Conservation (phyloP, 1,140 invertebrate species). For the Caerostris extrusa region DNA sequence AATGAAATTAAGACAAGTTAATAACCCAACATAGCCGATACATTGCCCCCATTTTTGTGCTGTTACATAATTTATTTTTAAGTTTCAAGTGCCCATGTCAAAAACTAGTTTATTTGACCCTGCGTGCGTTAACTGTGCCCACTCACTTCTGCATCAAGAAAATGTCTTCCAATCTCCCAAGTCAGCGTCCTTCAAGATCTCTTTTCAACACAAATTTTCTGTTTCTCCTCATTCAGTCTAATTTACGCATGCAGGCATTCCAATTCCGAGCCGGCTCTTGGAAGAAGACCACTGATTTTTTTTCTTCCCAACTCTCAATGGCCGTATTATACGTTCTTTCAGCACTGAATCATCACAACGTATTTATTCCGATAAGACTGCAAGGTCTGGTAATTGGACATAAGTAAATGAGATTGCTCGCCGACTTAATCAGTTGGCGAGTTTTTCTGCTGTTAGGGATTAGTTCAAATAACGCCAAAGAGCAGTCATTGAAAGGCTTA, state of each 20-base stretch:
- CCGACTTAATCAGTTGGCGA: slow-evolving; percentile 47
- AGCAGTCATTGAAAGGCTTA: slow-evolving; percentile 44
- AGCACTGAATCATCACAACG: slow-evolving; percentile 21
- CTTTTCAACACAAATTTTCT: not conserved
- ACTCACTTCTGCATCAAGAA: not conserved
- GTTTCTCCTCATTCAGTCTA: slow-evolving; percentile 12
- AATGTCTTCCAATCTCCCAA: not conserved
- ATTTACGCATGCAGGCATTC: slow-evolving; percentile 4
- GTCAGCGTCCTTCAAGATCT: not conserved
- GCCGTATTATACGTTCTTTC: slow-evolving; percentile 46
- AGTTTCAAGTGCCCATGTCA: not conserved
- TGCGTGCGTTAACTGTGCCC: not conserved
- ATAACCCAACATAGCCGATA: no score
- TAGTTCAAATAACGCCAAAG: slow-evolving; percentile 37
- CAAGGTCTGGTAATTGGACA: slow-evolving; percentile 37
- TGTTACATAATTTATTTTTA: not conserved
- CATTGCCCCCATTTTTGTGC: no score
- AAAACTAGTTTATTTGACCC: slow-evolving; percentile 35
- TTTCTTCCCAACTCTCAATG: not conserved
- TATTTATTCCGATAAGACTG: slow-evolving; percentile 26
- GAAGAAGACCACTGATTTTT: not conserved
- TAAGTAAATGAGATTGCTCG: slow-evolving; percentile 49
- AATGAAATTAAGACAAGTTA: no score
- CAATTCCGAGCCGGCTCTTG: not conserved
- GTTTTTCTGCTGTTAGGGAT: not conserved